phyloP scores from a whole-genome alignment of 1,140 invertebrate genomes.

The Bombus vancouverensis region DNA sequence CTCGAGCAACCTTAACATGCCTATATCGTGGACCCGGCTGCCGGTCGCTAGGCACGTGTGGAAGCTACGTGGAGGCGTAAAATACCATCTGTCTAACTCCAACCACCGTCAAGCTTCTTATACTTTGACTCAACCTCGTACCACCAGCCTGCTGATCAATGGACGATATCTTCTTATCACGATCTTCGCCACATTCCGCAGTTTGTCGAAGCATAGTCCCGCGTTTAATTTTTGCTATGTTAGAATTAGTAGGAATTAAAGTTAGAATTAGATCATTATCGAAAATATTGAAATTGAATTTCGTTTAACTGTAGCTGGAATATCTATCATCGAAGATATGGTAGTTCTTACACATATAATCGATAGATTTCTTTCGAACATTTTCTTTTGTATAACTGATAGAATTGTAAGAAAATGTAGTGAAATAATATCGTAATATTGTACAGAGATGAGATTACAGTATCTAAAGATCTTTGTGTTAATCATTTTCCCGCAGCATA shows the following conservation, averaged over 20 bases:
- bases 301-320: not conserved
- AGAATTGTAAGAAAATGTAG: not conserved
- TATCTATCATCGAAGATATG: not conserved
- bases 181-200: not conserved
- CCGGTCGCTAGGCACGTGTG: constrained; percentile 63
- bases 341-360: no score
- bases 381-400: not conserved
- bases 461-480: not conserved
- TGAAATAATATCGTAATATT: not conserved
- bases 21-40: constrained; percentile 46
- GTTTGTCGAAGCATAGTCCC: not conserved
- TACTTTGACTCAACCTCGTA: not conserved
- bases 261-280: not conserved
- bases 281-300: not conserved
- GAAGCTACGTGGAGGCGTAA: constrained; percentile 50
- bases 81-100: constrained; percentile 59
- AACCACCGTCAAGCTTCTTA: not conserved
- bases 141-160: constrained; percentile 19
- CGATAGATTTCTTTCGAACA: not conserved
- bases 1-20: constrained; percentile 26
- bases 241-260: not conserved
- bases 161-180: not conserved
- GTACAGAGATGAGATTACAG: not conserved
- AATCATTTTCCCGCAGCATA: not conserved
- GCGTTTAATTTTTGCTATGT: not conserved